Evolutionary conservation across 1,140 invertebrate genomes (phyloP).

Genomic region (Olivierus martensii): DNA sequence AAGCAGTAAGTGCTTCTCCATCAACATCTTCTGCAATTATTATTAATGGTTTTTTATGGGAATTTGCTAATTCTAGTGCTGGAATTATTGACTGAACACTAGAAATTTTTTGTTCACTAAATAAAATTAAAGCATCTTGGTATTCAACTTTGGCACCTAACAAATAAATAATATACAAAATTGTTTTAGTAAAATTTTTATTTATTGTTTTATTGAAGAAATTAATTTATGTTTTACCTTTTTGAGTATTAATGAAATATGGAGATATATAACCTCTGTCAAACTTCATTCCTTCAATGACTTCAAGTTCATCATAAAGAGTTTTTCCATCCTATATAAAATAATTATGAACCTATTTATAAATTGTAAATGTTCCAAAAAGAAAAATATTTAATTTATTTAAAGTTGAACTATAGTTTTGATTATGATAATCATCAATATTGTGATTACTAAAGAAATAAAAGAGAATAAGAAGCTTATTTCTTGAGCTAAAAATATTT

Average conservation of each 20-base stretch:
- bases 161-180: constrained; percentile 22
- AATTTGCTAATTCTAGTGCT: constrained; percentile 89
- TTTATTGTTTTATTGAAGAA: neutral
- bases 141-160: constrained; percentile 91
- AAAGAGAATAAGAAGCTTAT: too few species aligned
- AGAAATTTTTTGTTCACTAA: constrained; percentile 98
- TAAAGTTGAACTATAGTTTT: too few species aligned
- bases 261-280: constrained; percentile 99
- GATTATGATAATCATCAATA: too few species aligned
- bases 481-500: too few species aligned
- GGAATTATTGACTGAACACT: constrained; percentile 95
- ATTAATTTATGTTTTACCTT: constrained; percentile 35
- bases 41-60: constrained; percentile 84
- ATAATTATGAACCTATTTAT: too few species aligned
- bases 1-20: constrained; percentile 92
- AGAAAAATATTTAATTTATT: too few species aligned
- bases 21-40: constrained; percentile 99
- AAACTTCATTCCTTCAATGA: constrained; percentile 99
- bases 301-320: constrained; percentile 86
- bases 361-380: too few species aligned
- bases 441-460: too few species aligned
- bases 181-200: neutral
- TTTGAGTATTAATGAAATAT: constrained; percentile 97
- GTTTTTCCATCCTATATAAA: constrained; percentile 78
- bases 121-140: constrained; percentile 85